Percentiles rank a stretch among this genome's conserved stretches.
Evolutionary conservation across 1,140 invertebrate species (phyloP).

Genomic region (Leguminivora glycinivorella): DNA sequence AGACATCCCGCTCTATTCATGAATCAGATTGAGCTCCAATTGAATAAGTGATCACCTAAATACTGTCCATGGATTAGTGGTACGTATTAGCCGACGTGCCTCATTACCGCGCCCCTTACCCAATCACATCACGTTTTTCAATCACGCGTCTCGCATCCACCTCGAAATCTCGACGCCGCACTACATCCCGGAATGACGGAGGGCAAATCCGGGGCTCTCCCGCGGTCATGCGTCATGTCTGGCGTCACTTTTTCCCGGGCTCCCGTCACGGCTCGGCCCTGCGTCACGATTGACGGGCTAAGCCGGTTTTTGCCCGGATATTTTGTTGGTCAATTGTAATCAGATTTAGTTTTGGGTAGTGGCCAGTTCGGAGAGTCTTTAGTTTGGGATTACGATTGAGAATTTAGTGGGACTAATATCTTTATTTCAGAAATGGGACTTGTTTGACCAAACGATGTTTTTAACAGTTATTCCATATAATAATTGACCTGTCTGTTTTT

Average conservation of each 20-base stretch:
- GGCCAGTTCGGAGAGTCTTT: background rate
- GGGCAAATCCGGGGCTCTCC: constrained; percentile 18
- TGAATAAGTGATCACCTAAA: background rate
- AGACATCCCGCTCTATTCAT: background rate
- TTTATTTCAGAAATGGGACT: too few relatives aligned
- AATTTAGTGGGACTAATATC: background rate
- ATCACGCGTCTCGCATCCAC: background rate
- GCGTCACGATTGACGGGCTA: constrained; percentile 23
- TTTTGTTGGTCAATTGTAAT: background rate
- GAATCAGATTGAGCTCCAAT: background rate
- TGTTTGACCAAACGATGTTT: too few relatives aligned
- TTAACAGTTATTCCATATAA: too few relatives aligned
- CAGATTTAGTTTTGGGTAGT: background rate
- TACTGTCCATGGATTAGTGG: background rate
- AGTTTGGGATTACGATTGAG: background rate
- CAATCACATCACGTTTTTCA: constrained; percentile 9
- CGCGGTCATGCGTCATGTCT: constrained; percentile 17
- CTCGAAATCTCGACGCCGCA: constrained; percentile 14
- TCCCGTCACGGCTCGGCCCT: background rate
- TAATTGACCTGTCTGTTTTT: too few relatives aligned
- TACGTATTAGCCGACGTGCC: background rate
- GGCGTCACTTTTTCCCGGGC: constrained; percentile 22
- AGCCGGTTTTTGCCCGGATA: constrained; percentile 5
- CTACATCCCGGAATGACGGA: constrained; percentile 8
- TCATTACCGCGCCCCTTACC: background rate